Conservation (phyloP, 2,888 invertebrate genomes). For the Halocaridina rubra region DNA sequence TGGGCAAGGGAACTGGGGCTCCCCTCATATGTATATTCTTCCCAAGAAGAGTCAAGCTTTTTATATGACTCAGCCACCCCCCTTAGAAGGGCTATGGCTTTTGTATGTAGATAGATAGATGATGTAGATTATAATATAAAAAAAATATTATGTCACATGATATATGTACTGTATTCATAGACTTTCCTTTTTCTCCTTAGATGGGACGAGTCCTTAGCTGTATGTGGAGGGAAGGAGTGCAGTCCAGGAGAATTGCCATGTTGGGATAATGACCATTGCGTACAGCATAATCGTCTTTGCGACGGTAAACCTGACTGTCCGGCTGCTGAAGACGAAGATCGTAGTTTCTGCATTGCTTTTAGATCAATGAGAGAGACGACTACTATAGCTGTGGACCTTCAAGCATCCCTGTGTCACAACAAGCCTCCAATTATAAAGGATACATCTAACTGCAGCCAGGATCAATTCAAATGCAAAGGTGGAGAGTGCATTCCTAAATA, state of each 20-base stretch:
- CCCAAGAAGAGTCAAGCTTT: no score
- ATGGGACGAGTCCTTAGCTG: slow-evolving; percentile 59
- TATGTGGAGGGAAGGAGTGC: slow-evolving; percentile 42
- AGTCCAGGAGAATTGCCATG: slow-evolving; percentile 30
- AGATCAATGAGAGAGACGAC: not conserved
- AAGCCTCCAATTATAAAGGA: not conserved
- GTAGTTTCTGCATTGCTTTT: slow-evolving; percentile 40
- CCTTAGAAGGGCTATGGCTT: no score
- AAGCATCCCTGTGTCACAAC: not conserved
- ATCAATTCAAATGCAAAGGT: slow-evolving; percentile 51
- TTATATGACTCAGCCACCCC: no score
- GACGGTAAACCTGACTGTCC: slow-evolving; percentile 54
- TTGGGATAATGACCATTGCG: slow-evolving; percentile 33
- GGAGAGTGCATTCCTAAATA: slow-evolving; percentile 38
- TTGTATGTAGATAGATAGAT: no score
- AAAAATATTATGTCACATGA: no score
- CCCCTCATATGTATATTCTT: no score
- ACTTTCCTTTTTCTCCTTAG: no score
- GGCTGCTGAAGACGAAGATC: slow-evolving; percentile 54
- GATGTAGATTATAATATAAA: no score
- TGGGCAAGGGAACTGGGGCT: no score
- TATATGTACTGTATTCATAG: no score
- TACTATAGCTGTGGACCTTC: not conserved
- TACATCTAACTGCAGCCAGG: slow-evolving; percentile 27
- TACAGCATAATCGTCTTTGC: slow-evolving; percentile 40